Percentiles rank a stretch among this genome's conserved stretches.
Evolutionary conservation across 2,888 invertebrate genomes (phyloP).

Genomic region (Chalcis sispes): DNA sequence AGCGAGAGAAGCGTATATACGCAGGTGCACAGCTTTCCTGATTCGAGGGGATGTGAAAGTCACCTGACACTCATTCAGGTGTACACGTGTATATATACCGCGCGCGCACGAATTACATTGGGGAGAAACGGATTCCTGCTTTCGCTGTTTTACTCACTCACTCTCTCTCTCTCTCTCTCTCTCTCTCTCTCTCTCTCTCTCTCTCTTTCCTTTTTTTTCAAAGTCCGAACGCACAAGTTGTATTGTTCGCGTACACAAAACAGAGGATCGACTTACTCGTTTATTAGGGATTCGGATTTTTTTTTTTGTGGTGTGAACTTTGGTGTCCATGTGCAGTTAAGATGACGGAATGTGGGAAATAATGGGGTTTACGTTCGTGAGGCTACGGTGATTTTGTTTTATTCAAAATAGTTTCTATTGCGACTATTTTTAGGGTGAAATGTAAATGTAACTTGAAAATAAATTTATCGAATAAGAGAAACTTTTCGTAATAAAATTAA

Average conservation of each 20-base stretch:
- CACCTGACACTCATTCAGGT: slow-evolving; percentile 47
- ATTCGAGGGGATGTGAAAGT: slow-evolving; percentile 54
- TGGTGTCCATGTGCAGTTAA: too few species aligned
- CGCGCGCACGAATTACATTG: not conserved
- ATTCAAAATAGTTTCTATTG: not conserved
- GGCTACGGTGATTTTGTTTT: too few species aligned
- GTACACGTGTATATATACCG: too few species aligned
- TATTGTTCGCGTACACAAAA: slow-evolving; percentile 7
- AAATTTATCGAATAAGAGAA: too few species aligned
- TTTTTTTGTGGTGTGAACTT: too few species aligned
- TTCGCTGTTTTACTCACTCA: too few species aligned
- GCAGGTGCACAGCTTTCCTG: slow-evolving; percentile 26
- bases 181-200: too few species aligned
- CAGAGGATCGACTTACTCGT: not conserved
- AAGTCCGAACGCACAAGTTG: slow-evolving; percentile 3
- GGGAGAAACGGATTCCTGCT: not conserved
- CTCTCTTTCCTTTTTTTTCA: not conserved
- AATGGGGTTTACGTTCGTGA: too few species aligned
- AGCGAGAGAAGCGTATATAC: not conserved
- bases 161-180: too few species aligned
- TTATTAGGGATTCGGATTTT: not conserved
- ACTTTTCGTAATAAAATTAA: too few species aligned
- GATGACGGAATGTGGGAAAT: not conserved
- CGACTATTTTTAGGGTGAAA: too few species aligned
- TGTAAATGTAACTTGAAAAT: too few species aligned